Conservation (phyloP, 2,888 invertebrate species). For the Belgica antarctica region DNA sequence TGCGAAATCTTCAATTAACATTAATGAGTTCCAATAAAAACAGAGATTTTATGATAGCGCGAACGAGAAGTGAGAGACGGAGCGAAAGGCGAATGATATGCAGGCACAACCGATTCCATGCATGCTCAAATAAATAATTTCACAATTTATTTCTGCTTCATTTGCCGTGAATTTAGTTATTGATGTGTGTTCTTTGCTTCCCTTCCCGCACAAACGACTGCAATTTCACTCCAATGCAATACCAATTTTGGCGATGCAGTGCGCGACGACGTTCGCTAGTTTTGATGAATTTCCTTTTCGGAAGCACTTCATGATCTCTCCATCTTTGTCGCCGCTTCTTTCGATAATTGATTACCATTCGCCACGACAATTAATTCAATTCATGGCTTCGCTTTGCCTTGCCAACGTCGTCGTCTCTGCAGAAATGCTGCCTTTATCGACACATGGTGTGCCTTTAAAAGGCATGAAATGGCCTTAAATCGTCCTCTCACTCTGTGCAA, state of each 20-base stretch:
- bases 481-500: neutral
- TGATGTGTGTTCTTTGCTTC: constrained; percentile 23
- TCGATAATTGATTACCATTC: constrained; percentile 17
- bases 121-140: constrained; percentile 24
- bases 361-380: neutral
- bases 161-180: constrained; percentile 41
- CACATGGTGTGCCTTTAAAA: constrained; percentile 24
- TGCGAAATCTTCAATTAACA: constrained; percentile 4
- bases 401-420: neutral
- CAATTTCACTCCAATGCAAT: neutral
- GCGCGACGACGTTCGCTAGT: neutral
- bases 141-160: constrained; percentile 21
- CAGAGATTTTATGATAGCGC: constrained; percentile 15
- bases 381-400: neutral
- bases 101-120: neutral
- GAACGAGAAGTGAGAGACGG: neutral
- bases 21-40: constrained; percentile 5
- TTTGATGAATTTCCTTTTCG: constrained; percentile 17
- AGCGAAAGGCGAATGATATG: neutral
- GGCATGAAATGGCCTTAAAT: constrained; percentile 15
- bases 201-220: neutral
- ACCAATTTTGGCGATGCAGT: neutral
- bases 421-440: neutral
- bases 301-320: neutral
- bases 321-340: neutral